Evolutionary conservation across 2,888 invertebrate species (phyloP), one percentile per base, ranked within the genome.

Genomic region (Chydorus sphaericus): DNA sequence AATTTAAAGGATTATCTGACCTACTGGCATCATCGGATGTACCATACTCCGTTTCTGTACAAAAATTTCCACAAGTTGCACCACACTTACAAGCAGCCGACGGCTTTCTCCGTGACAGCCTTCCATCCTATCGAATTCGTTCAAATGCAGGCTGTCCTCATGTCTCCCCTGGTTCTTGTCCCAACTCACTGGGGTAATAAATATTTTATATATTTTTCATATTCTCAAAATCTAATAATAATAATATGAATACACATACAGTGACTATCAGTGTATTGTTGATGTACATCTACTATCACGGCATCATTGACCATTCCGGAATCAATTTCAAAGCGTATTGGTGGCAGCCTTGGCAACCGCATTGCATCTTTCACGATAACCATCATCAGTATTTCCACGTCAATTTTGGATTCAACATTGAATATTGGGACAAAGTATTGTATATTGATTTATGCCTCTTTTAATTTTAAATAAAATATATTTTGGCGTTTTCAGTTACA

Each of bases 371-470:
- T 70, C 84, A 85, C 62, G 85, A 84, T 65, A 78, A 83, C 63
- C 85, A 85, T 61, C 85, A 84, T 62, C 81, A 83, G 70, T 83
- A 82, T 69, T 83, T 82, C 70, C 83, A 84, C 64, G 80, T 81
- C 63, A 85, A 85, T 69, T 84, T 82, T 62, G 82, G 80, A 1
- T 83, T 84, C 65, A 84, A 85, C 65, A 78, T 80, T 67, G 71
- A 68, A 44, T 59, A 78, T 33, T 84, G 83, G 81, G 84, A 84
- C 66, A 78, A 73, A 71, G 80, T 81, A 62, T 55, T n/a, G n/a
- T n/a, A n/a, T n/a, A n/a, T n/a, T n/a, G n/a, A n/a, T n/a, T n/a
- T n/a, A n/a, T n/a, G n/a, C n/a, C n/a, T n/a, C n/a, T n/a, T n/a
- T n/a, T n/a, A n/a, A n/a, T n/a, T n/a, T n/a, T n/a, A n/a, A n/a